phyloP scores from a whole-genome alignment of 2,888 invertebrate species.

The Notodonta dromedarius region DNA sequence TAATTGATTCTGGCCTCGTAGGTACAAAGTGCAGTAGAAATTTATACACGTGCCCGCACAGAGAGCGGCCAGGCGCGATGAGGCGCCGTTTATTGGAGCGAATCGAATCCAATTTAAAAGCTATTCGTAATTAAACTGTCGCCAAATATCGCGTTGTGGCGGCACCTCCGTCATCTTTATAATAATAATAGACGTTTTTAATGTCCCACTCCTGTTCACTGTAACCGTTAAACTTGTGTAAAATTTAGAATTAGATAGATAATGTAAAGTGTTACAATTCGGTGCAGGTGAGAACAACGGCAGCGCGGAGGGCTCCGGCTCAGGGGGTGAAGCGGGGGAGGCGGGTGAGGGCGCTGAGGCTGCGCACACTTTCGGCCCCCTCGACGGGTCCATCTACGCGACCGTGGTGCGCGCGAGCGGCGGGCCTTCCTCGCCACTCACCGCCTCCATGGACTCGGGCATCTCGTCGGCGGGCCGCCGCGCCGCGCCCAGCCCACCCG shows the following conservation, averaged over 20 bases:
- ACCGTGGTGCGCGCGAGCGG: conserved; percentile 83
- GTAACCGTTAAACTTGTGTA: conserved; percentile 6
- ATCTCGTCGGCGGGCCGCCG: conserved; percentile 90
- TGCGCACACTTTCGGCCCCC: conserved; percentile 91
- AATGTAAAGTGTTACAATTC: conserved; percentile 25
- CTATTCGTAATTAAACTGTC: conserved; percentile 63
- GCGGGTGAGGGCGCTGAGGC: conserved; percentile 73
- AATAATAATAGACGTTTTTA: too few relatives aligned
- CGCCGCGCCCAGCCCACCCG: conserved; percentile 81
- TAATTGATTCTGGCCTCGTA: conserved; percentile 40
- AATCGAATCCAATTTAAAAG: conserved; percentile 70
- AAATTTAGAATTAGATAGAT: conserved; percentile 4
- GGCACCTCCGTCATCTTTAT: conserved; percentile 9
- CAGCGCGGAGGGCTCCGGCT: conserved; percentile 76
- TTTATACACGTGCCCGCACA: conserved; percentile 42
- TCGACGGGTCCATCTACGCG: conserved; percentile 96
- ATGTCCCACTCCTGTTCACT: too few relatives aligned
- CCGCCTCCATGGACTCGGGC: conserved; percentile 96
- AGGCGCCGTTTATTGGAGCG: conserved; percentile 61
- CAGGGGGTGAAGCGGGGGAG: conserved; percentile 74
- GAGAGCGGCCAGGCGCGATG: conserved; percentile 35
- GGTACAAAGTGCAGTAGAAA: conserved; percentile 42
- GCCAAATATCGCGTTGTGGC: conserved; percentile 47
- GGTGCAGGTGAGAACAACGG: conserved; percentile 84
- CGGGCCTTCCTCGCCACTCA: conserved; percentile 87